Conservation (phyloP, 2,113 vertebrate species). For the Gymnocephalus cernua region DNA sequence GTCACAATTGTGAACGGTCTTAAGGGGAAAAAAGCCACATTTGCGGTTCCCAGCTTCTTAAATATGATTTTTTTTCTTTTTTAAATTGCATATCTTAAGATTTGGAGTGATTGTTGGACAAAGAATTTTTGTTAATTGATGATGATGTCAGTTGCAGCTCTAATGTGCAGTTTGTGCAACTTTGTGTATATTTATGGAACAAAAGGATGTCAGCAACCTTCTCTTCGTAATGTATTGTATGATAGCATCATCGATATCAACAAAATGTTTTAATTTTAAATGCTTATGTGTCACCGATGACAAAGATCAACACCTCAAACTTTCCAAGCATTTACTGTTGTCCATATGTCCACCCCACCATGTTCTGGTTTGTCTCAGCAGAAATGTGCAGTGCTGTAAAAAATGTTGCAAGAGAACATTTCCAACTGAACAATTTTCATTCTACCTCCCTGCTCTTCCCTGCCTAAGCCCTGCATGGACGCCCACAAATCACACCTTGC, state of each 20-base stretch:
- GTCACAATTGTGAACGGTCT: background rate
- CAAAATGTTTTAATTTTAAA: background rate
- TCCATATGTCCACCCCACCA: background rate
- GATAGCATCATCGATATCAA: background rate
- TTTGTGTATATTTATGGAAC: too few species aligned
- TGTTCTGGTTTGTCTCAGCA: background rate
- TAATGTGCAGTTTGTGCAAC: background rate
- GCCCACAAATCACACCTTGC: conserved; percentile 41
- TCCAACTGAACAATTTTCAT: conserved; percentile 27
- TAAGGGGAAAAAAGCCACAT: background rate
- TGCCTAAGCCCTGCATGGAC: background rate
- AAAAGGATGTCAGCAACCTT: background rate
- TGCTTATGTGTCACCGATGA: background rate
- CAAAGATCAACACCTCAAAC: background rate
- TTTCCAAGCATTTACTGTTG: background rate
- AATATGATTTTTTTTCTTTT: background rate
- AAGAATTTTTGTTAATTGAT: background rate
- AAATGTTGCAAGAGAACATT: conserved; percentile 17
- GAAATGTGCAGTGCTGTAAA: conserved; percentile 10
- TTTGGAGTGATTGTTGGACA: background rate
- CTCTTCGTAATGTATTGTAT: background rate
- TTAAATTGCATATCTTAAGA: background rate
- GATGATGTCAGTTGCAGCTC: background rate
- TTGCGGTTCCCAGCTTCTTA: background rate
- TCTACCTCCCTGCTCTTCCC: conserved; percentile 18